These are phyloP conservation scores for Leiothrix lutea DNA, from an alignment of 2,113 vertebrate species.

Conservation along the genomic window DNA sequence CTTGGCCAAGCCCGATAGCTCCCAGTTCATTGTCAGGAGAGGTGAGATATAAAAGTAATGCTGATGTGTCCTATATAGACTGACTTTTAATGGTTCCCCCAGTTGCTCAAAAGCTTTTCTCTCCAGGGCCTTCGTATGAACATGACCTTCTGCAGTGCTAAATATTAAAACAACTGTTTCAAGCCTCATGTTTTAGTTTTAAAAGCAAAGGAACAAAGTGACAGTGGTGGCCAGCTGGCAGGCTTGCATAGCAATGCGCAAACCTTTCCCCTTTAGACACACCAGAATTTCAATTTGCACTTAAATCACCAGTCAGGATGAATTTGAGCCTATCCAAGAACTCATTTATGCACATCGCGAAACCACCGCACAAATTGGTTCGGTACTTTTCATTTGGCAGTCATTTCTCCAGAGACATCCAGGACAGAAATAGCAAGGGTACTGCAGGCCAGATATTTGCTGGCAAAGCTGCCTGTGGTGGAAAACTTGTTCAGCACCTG, in stretches of 20 bases:
- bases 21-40: background rate
- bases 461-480: conserved; percentile 7
- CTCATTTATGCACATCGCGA: conserved; percentile 41
- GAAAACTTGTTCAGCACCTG: conserved; percentile 37
- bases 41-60: background rate
- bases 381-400: conserved; percentile 49
- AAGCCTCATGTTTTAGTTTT: background rate
- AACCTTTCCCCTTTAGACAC: conserved; percentile 23
- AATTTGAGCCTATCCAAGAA: conserved; percentile 49
- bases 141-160: background rate
- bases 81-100: background rate
- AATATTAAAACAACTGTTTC: conserved; percentile 39
- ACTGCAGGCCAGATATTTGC: conserved; percentile 12
- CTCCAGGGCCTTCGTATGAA: background rate
- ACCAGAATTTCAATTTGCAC: conserved; percentile 18
- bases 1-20: background rate
- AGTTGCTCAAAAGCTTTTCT: background rate
- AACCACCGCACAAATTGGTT: conserved; percentile 22
- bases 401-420: conserved; percentile 9
- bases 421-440: conserved; percentile 54
- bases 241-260: background rate
- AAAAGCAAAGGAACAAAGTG: conserved; percentile 3
- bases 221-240: conserved; percentile 29
- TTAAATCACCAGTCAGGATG: conserved; percentile 41
- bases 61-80: background rate